A percentile compares a stretch with the other conserved stretches of the same genome.
These are phyloP conservation scores for Acrossocheilus fasciatus DNA, from an alignment of 2,797 vertebrate species.

Conservation along the genomic window DNA sequence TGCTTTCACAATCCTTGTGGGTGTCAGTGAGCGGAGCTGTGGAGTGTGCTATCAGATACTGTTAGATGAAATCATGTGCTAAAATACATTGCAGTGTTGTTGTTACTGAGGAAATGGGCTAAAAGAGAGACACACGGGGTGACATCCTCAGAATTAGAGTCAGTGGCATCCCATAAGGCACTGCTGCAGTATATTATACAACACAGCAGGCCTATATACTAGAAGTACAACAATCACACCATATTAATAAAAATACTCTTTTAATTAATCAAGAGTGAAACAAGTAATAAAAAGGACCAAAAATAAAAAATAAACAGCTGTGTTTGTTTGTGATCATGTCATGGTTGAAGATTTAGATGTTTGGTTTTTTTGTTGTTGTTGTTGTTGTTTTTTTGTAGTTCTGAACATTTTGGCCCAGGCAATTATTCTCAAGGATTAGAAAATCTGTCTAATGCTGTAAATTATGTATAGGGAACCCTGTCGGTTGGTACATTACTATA, in stretches of 20 bases:
- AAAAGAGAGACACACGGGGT: conserved; percentile 34
- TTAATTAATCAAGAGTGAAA: not conserved
- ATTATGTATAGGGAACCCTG: too few species aligned
- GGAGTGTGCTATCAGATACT: conserved; percentile 51
- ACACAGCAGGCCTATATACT: not conserved
- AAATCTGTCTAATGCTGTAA: too few species aligned
- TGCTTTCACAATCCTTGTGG: conserved; percentile 58
- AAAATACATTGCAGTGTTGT: conserved; percentile 55
- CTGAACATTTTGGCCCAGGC: not conserved
- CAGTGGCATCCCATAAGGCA: not conserved
- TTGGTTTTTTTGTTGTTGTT: too few species aligned
- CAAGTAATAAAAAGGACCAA: not conserved
- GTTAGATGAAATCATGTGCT: conserved; percentile 66
- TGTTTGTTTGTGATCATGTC: not conserved
- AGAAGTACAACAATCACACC: not conserved
- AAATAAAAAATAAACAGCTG: not conserved
- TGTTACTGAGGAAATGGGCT: conserved; percentile 62
- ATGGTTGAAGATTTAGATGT: not conserved
- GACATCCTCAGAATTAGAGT: not conserved
- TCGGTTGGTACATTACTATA: too few species aligned
- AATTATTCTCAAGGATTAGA: too few species aligned
- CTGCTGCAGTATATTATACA: not conserved
- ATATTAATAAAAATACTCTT: conserved; percentile 8
- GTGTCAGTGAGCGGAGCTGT: conserved; percentile 63
- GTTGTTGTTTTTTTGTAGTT: not conserved